These are phyloP conservation scores for Mormyrus lacerda DNA, from an alignment of 2,113 vertebrate genomes.

Conservation along the genomic window DNA sequence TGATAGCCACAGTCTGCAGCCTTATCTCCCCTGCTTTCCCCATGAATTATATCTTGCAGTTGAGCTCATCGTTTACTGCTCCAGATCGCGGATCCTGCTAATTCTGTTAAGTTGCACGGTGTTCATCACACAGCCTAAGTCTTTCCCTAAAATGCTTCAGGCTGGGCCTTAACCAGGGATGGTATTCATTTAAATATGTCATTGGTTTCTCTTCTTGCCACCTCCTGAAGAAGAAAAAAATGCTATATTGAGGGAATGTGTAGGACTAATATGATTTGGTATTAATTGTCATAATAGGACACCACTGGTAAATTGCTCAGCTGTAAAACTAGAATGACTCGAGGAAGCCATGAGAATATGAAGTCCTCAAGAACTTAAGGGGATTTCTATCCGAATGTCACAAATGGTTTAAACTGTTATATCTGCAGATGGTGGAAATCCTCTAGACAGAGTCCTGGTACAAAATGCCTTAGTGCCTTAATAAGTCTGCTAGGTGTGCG, in stretches of 20 bases:
- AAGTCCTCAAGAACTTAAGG: neutral
- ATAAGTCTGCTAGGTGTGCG: neutral
- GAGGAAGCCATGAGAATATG: neutral
- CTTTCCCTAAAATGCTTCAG: neutral
- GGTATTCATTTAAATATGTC: neutral
- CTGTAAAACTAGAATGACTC: neutral
- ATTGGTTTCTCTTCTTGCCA: neutral
- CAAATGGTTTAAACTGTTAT: neutral
- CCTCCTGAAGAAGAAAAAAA: neutral
- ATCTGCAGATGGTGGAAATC: neutral
- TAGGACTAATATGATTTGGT: neutral
- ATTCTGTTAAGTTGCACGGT: neutral
- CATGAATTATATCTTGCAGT: neutral
- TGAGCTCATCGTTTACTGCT: neutral
- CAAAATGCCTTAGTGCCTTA: neutral
- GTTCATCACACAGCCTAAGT: neutral
- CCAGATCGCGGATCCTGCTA: neutral
- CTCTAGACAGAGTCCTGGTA: neutral
- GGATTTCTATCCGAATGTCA: neutral
- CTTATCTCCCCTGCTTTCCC: neutral
- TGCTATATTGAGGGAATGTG: neutral
- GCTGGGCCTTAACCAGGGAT: neutral
- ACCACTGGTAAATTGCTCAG: neutral
- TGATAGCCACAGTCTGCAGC: neutral
- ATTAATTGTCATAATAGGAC: neutral